A percentile compares a stretch with the other conserved stretches of the same genome.
These are phyloP conservation scores for Nysson spinosus DNA, from an alignment of 2,888 invertebrate species.

Conservation along the genomic window DNA sequence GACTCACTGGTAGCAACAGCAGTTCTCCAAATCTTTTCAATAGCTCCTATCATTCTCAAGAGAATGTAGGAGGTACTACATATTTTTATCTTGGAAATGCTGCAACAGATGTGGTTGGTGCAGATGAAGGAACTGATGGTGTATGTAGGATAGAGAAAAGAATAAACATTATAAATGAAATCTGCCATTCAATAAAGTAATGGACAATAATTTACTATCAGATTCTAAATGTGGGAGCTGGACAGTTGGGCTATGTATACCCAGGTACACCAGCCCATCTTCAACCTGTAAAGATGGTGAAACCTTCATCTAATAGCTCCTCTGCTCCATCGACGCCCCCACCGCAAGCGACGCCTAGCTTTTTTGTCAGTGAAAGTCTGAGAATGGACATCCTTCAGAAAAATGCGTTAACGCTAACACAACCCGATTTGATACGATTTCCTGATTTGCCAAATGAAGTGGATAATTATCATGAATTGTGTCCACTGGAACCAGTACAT, in stretches of 20 bases:
- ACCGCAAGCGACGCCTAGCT: conserved; percentile 79
- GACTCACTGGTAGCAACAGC: conserved; percentile 71
- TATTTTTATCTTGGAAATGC: conserved; percentile 89
- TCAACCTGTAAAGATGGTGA: conserved; percentile 78
- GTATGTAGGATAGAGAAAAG: conserved; percentile 55
- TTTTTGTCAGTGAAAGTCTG: conserved; percentile 92
- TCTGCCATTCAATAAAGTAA: neutral
- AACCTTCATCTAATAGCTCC: conserved; percentile 68
- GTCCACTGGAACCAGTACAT: conserved; percentile 87
- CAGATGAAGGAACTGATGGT: conserved; percentile 69
- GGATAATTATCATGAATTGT: conserved; percentile 93
- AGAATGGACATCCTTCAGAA: conserved; percentile 87
- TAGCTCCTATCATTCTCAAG: conserved; percentile 80
- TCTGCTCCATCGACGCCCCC: conserved; percentile 72
- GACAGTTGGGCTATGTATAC: conserved; percentile 80
- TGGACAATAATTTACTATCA: conserved; percentile 24
- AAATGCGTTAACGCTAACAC: conserved; percentile 85
- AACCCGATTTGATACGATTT: conserved; percentile 84
- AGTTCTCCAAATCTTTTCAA: conserved; percentile 74
- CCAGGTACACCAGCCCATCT: conserved; percentile 82
- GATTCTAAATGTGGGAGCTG: conserved; percentile 66
- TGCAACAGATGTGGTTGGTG: conserved; percentile 63
- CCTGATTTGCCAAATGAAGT: conserved; percentile 91
- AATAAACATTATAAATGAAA: too few relatives aligned
- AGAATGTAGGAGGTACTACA: conserved; percentile 96